Evolutionary conservation across 2,888 invertebrate species (phyloP), one percentile per base, ranked within the genome.

Genomic region (Alviniconcha strummeri): DNA sequence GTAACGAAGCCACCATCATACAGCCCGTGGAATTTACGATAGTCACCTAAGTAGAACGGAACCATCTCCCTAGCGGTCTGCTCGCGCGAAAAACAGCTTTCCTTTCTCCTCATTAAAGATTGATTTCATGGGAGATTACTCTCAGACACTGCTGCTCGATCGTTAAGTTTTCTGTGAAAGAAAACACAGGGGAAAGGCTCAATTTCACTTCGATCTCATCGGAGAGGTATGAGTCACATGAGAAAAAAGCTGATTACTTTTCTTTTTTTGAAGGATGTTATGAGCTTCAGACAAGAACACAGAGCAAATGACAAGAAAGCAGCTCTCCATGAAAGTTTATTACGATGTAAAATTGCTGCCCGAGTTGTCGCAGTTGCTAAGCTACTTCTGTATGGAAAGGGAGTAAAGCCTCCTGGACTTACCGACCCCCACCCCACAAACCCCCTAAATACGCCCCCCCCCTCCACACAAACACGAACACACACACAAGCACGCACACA

Each of bases 71-170:
- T 5, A n/a, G 36, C 19, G 54, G 57, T 71, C 36, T 52, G 54
- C 55, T 55, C 54, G 7, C 64, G 15, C 56, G 7, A 11, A 56
- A 72, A 82, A 11, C 69, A 77, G 77, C 76, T 82, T 76, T 82
- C 69, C 82, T 77, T 82, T 82, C 82, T 76, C 57, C 77, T 76
- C 82, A 82, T 82, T 82, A 82, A 82, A 77, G 82, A 82, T 82
- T 82, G 82, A 82, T 82, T 82, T 82, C 82, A 82, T 60, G 82
- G 82, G 77, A 82, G 82, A 82, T 82, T 82, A 82, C 76, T 69
- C 82, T 19, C 76, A 82, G 77, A 77, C 77, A 77, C 69, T 67
- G 77, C 75, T 17, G n/a, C 64, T 13, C 69, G 82, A 82, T 82
- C 82, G 82, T 76, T 64, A n/a, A 64, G 56, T 82, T 82, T 55